Evolutionary conservation across 2,797 vertebrate genomes (phyloP), one percentile per base, ranked within the genome.

Genomic region (Galaxias olidus): DNA sequence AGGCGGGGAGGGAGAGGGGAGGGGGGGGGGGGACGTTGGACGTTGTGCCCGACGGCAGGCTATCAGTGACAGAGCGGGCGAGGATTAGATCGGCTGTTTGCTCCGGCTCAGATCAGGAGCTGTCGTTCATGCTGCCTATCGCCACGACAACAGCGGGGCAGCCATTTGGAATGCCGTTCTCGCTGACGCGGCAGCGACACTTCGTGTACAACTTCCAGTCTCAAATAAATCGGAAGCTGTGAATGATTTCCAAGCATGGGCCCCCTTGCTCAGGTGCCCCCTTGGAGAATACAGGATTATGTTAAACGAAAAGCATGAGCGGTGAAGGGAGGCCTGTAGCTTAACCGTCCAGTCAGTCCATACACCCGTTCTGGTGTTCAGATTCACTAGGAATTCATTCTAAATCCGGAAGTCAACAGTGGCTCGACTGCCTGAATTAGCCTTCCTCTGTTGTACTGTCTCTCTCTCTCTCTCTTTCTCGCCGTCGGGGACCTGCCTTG

Each of bases 51-150:
- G 30, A 30, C 30, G 30, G 30, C 30, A 30, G 30, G 30, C 30
- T 30, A 30, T 30, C 30, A 30, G 30, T 30, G 30, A 30, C 30
- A 30, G 30, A 6, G 6, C 30, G 30, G 30, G 30, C n/a, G 30
- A 0, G 61, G 69, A 75, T 75, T 71, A 66, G 74, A 77, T 73
- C 14, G 48, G 30, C 66, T 54, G 12, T 20, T 52, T 52, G 10
- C 9, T 52, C 1, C 19, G 11, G 10, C 12, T 19, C 18, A 20
- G 15, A 52, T 18, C 51, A 52, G 19, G 51, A 52, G 51, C 9
- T 19, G 9, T 52, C 18, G 10, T 18, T 8, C 46, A 47, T 11
- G 9, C 17, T 52, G 17, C 15, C 18, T 52, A 52, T 52, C 51
- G 6, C 30, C 30, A 52, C 19, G 4, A 9, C 11, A 52, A 19